These are phyloP conservation scores for Lutraria lutraria DNA, from an alignment of 2,888 invertebrate species.

Conservation along the genomic window DNA sequence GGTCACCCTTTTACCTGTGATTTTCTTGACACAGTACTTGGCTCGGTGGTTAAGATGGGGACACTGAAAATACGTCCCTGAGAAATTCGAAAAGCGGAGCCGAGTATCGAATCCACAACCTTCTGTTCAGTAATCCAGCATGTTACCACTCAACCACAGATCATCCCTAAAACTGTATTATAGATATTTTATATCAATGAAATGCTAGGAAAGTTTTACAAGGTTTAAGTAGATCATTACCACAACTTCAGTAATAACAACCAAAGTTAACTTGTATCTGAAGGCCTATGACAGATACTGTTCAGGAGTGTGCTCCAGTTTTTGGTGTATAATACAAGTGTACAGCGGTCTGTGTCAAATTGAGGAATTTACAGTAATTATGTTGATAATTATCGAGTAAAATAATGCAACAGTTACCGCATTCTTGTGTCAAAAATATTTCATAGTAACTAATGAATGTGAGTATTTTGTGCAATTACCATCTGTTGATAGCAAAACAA, in stretches of 20 bases:
- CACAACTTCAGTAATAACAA: background rate
- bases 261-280: background rate
- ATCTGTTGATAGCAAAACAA: background rate
- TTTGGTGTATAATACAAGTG: background rate
- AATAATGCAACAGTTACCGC: slow-evolving; percentile 4
- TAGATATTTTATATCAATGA: background rate
- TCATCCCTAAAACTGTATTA: too few relatives aligned
- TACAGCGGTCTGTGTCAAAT: background rate
- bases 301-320: background rate
- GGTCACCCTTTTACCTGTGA: too few relatives aligned
- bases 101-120: too few relatives aligned
- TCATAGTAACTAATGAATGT: background rate
- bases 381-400: background rate
- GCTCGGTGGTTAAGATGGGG: too few relatives aligned
- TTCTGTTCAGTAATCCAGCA: too few relatives aligned
- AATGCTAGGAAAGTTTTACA: background rate
- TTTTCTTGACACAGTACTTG: too few relatives aligned
- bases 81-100: too few relatives aligned
- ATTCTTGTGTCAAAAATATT: background rate
- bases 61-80: too few relatives aligned
- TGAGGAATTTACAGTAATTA: background rate
- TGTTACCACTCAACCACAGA: too few relatives aligned
- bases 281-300: background rate
- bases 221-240: background rate
- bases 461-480: background rate